Base-by-base conservation (phyloP, 2,797 vertebrate species). In the Eurystomus glaucurus region DNA sequence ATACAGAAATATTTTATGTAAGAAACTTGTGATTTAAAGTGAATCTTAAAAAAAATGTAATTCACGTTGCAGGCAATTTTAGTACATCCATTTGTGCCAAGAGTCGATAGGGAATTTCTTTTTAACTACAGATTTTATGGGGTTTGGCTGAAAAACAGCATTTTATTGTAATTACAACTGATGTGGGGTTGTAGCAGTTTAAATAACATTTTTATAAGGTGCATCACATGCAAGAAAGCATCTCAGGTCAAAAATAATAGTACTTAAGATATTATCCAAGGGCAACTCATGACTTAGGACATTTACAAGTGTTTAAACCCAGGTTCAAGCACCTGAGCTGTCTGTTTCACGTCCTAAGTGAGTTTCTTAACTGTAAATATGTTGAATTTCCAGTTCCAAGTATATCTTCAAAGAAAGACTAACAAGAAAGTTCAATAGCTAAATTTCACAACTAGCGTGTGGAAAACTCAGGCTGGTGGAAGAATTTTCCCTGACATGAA, bases 201-300 rank as follows among this genome's bases (percentile, higher is more conserved):
- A 85, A 94, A 87, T 82, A 91, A 68, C 45, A 74, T 89, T 95
- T 96, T 92, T 94, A 94, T 91, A 93, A 92, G 58, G 20, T 72
- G 45, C 21, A 62, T 94, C 37, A 18, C 7, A 0, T 88, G 84
- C 77, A 91, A 79, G 66, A 82, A 95, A 94, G 25, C 78, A 88
- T 95, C 76, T 93, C 51, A 88, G 94, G 96, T 95, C 82, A 97
- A 96, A 96, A 96, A 82, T 74, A 43, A 79, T 84, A 91, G 20
- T 29, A 33, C 0, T 0, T 54, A 71, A 76, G 48, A 19, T 11
- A 57, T 85, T 83, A 93, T 71, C 72, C 76, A 81, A 75, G 75
- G 60, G 43, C 41, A 88, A 15, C 75, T 91, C 68, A 85, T 61
- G 65, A 86, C 41, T 95, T 90, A 58, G 64, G 50, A 83, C 31